Evolutionary conservation across 2,888 invertebrate genomes (phyloP).

Genomic region (Drosophila nigritarsus): DNA sequence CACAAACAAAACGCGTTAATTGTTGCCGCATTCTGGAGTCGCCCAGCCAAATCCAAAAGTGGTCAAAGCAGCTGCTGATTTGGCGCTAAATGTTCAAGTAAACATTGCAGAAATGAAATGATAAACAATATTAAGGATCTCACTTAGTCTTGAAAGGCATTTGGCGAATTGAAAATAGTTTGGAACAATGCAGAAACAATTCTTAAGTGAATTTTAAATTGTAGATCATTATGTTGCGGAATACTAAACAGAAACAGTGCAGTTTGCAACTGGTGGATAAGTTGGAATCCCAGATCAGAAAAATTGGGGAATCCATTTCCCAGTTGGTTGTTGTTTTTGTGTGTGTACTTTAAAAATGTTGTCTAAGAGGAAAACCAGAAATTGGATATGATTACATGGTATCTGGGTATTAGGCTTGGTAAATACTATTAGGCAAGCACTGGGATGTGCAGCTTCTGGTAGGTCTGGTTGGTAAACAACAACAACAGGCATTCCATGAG

Average conservation of each 20-base stretch:
- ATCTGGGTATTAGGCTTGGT: conserved; percentile 1
- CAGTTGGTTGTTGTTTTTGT: conserved; percentile 6
- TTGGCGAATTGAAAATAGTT: not conserved
- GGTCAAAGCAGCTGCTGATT: conserved; percentile 18
- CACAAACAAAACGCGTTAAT: conserved; percentile 49
- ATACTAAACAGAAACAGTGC: not conserved
- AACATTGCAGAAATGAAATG: conserved; percentile 17
- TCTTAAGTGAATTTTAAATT: not conserved
- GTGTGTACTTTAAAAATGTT: conserved; percentile 11
- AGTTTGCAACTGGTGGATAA: not conserved
- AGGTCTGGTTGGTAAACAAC: conserved; percentile 13
- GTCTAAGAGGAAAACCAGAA: conserved; percentile 61
- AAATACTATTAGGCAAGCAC: conserved; percentile 10
- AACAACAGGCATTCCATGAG: conserved; percentile 38
- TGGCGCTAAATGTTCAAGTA: conserved; percentile 30
- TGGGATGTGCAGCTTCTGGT: not conserved
- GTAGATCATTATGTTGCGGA: not conserved
- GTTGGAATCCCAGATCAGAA: not conserved
- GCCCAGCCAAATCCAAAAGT: not conserved
- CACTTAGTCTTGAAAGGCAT: not conserved
- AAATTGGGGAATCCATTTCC: too few species aligned
- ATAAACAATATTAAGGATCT: conserved; percentile 12
- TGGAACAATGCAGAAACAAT: not conserved
- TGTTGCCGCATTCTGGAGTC: conserved; percentile 34
- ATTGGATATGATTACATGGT: conserved; percentile 21